Percentiles rank a stretch among this genome's conserved stretches.
Conservation (phyloP, 2,797 vertebrate species). For the Synaphobranchus kaupii region DNA sequence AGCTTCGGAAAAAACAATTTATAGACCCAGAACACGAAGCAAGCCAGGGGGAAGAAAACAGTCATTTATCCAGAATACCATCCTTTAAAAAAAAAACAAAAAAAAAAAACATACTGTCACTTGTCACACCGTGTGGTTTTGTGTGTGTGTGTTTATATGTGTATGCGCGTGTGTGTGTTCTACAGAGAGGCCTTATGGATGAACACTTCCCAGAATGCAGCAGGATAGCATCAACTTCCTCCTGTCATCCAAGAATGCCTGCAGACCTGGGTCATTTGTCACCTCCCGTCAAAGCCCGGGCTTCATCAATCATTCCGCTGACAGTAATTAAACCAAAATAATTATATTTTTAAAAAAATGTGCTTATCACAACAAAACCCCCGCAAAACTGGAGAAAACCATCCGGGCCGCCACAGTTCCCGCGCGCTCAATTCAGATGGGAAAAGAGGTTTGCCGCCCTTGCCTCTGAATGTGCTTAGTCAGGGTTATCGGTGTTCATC, state of each 20-base stretch:
- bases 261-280: conserved; percentile 43
- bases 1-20: conserved; percentile 6
- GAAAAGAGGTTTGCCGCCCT: neutral
- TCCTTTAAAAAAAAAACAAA: neutral
- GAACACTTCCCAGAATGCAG: conserved; percentile 33
- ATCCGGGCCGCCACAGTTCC: neutral
- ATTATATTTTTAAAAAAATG: conserved; percentile 28
- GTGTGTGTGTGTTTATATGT: neutral
- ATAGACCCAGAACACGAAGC: neutral
- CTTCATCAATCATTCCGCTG: conserved; percentile 48
- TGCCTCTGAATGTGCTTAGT: neutral
- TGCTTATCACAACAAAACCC: conserved; percentile 14
- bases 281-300: conserved; percentile 36
- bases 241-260: conserved; percentile 24
- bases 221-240: conserved; percentile 38
- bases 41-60: neutral
- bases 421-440: neutral
- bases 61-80: neutral
- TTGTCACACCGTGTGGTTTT: neutral
- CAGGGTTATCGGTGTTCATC: conserved; percentile 4
- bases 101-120: neutral
- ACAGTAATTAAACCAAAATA: conserved; percentile 42
- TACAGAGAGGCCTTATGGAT: neutral
- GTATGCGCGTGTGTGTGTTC: neutral
- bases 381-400: neutral